A percentile compares a stretch with the other conserved stretches of the same genome.
phyloP scores from a whole-genome alignment of 2,888 invertebrate species.

The Diplazon laetatorius region DNA sequence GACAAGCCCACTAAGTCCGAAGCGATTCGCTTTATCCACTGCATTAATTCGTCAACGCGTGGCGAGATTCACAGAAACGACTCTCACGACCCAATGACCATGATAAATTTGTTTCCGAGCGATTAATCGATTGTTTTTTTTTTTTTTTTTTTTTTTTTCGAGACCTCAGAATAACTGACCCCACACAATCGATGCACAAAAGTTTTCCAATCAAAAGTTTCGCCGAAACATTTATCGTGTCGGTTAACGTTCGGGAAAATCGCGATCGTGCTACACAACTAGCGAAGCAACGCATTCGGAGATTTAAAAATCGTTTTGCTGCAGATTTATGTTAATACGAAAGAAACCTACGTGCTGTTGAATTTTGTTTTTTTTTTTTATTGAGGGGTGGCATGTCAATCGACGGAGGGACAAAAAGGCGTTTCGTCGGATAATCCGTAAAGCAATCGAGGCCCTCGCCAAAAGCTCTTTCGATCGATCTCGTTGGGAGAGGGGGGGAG shows the following conservation, averaged over 20 bases:
- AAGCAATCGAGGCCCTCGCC: conserved; percentile 58
- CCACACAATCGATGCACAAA: conserved; percentile 14
- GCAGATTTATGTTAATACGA: conserved; percentile 29
- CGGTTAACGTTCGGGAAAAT: conserved; percentile 20
- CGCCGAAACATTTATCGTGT: background rate
- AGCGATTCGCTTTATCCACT: conserved; percentile 16
- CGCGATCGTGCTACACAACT: conserved; percentile 4
- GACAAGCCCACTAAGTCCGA: background rate
- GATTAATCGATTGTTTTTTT: conserved; percentile 43
- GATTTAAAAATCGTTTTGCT: conserved; percentile 19
- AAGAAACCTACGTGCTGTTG: conserved; percentile 27
- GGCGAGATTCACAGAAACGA: conserved; percentile 31
- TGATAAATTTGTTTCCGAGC: conserved; percentile 29
- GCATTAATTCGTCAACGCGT: conserved; percentile 15
- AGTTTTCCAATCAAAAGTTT: conserved; percentile 49
- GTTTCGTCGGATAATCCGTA: conserved; percentile 50
- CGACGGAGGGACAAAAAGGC: background rate
- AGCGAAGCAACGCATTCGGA: background rate
- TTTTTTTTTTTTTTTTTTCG: no score
- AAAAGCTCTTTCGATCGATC: conserved; percentile 49
- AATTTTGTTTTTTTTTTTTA: no score
- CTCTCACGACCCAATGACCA: conserved; percentile 18
- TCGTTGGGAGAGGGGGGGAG: no score
- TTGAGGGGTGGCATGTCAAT: conserved; percentile 29
- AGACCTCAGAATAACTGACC: background rate